phyloP scores from a whole-genome alignment of 2,797 vertebrate species.

The Tragopan temminckii region DNA sequence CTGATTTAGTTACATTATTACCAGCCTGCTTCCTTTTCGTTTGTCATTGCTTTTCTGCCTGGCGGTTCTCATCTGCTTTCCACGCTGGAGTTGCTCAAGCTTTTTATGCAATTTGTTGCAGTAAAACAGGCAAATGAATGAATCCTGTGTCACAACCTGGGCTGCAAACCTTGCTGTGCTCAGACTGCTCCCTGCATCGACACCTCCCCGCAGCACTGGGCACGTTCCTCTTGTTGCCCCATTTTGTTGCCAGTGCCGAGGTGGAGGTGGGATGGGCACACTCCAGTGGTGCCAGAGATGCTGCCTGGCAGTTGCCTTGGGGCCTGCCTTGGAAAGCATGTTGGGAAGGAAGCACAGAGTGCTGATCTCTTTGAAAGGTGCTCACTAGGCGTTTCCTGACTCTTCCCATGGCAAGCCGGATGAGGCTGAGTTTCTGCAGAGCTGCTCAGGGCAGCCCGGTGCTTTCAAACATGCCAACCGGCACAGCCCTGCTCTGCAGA shows the following conservation, averaged over 20 bases:
- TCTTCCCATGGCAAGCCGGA: background rate
- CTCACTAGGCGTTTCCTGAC: background rate
- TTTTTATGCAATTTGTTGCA: constrained; percentile 9
- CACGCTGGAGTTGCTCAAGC: background rate
- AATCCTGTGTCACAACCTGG: constrained; percentile 7
- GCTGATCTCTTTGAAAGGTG: background rate
- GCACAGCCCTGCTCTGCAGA: background rate
- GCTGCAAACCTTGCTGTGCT: background rate
- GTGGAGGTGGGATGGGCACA: background rate
- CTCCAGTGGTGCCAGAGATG: background rate
- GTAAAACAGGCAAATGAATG: background rate
- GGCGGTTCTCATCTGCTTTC: background rate
- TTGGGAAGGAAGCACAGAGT: background rate
- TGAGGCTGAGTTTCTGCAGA: background rate
- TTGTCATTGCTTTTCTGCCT: background rate
- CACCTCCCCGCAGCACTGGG: background rate
- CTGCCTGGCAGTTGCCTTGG: background rate
- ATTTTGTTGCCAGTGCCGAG: background rate
- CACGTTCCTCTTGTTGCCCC: background rate
- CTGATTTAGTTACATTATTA: constrained; percentile 23
- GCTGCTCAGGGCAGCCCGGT: background rate
- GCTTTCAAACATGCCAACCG: background rate
- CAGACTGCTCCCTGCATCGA: background rate
- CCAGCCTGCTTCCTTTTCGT: background rate
- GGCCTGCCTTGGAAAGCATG: background rate